These are phyloP conservation scores for Apodemus agrarius DNA, from an alignment of 2,797 vertebrate species.

Conservation along the genomic window DNA sequence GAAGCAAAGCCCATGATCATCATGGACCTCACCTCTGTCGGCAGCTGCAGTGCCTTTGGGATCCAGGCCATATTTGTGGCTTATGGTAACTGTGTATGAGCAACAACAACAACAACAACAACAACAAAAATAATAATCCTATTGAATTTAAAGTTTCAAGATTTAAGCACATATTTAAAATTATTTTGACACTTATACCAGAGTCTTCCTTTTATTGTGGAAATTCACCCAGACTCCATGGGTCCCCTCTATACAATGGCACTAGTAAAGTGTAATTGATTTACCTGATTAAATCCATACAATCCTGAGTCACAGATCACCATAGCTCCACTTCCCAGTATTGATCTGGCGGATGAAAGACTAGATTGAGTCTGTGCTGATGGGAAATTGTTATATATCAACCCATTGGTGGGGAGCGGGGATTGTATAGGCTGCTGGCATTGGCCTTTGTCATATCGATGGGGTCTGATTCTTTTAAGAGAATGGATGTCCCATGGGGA, in stretches of 20 bases:
- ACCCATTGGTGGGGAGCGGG: not conserved
- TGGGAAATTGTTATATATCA: not conserved
- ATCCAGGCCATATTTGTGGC: not conserved
- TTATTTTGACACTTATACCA: not conserved
- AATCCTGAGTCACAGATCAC: not conserved
- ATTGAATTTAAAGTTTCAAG: not conserved
- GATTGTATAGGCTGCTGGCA: not conserved
- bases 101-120: not conserved
- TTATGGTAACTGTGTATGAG: not conserved
- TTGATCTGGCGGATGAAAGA: not conserved
- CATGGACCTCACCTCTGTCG: fast-evolving
- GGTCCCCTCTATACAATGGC: not conserved
- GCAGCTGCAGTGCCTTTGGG: not conserved
- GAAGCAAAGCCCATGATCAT: not conserved
- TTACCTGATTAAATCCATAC: not conserved
- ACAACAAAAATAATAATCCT: too few species aligned
- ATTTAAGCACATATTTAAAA: not conserved
- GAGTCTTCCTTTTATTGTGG: not conserved
- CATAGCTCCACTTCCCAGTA: not conserved
- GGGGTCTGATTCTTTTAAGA: not conserved
- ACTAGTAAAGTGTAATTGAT: not conserved
- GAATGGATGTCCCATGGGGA: not conserved
- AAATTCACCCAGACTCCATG: not conserved
- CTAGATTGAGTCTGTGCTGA: not conserved
- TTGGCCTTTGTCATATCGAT: not conserved